A percentile compares a stretch with the other conserved stretches of the same genome.
These are phyloP conservation scores for Drosophila pandora DNA, from an alignment of 1,140 invertebrate species.

Conservation along the genomic window DNA sequence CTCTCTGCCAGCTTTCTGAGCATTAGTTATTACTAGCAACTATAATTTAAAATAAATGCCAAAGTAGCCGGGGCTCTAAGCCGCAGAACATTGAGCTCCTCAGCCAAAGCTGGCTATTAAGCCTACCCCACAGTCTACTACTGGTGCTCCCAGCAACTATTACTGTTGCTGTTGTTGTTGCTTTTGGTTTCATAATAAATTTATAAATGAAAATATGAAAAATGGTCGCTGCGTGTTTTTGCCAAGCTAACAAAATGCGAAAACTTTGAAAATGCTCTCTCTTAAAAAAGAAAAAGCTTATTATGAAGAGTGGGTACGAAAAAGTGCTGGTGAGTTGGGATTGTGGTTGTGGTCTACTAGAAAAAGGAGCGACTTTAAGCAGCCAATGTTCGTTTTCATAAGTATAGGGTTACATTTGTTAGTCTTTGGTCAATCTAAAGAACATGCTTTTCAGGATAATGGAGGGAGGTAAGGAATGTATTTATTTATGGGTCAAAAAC, in stretches of 20 bases:
- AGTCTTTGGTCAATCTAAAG: constrained; percentile 3
- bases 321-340: constrained; percentile 34
- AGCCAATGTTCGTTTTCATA: constrained; percentile 3
- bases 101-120: constrained; percentile 60
- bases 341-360: not conserved
- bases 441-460: not conserved
- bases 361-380: constrained; percentile 32
- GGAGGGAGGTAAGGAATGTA: not conserved
- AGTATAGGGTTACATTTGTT: constrained; percentile 2
- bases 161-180: constrained; percentile 25
- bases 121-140: constrained; percentile 21
- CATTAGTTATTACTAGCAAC: constrained; percentile 78
- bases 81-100: constrained; percentile 57
- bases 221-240: constrained; percentile 80
- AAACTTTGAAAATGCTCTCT: constrained; percentile 44
- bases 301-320: constrained; percentile 26
- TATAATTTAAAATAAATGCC: constrained; percentile 82
- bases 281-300: constrained; percentile 38
- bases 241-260: constrained; percentile 60
- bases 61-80: constrained; percentile 74
- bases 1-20: constrained; percentile 32
- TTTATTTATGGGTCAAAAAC: not conserved
- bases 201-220: constrained; percentile 82
- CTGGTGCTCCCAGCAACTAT: constrained; percentile 1
- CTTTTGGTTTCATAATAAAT: constrained; percentile 75